These are phyloP conservation scores for Axis porcinus DNA, from an alignment of 2,113 vertebrate genomes.

Conservation along the genomic window DNA sequence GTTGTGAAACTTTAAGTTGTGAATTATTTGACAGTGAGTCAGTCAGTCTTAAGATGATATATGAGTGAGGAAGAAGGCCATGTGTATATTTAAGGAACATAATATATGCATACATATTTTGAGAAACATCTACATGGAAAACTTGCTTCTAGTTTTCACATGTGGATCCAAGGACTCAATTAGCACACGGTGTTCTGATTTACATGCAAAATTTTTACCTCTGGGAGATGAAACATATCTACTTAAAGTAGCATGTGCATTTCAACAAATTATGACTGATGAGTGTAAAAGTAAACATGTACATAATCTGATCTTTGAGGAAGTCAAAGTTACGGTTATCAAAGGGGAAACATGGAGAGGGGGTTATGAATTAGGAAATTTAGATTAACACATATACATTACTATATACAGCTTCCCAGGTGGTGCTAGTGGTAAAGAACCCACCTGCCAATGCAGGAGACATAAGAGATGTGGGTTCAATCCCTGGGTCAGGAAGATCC, in stretches of 20 bases:
- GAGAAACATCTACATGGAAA: neutral
- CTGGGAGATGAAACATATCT: neutral
- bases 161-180: neutral
- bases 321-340: neutral
- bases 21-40: neutral
- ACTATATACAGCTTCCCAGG: neutral
- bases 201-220: neutral
- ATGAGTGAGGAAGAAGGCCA: neutral
- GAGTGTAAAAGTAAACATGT: neutral
- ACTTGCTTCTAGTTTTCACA: neutral
- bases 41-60: neutral
- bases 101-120: neutral
- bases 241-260: neutral
- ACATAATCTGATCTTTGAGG: neutral
- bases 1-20: neutral
- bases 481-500: neutral
- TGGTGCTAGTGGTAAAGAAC: neutral
- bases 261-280: neutral
- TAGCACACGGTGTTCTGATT: neutral
- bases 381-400: neutral
- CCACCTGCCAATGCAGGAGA: neutral
- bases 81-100: neutral
- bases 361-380: neutral
- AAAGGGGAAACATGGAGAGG: neutral
- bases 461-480: neutral